Conservation (phyloP, 2,888 invertebrate genomes). For the Folsomia manolachei region DNA sequence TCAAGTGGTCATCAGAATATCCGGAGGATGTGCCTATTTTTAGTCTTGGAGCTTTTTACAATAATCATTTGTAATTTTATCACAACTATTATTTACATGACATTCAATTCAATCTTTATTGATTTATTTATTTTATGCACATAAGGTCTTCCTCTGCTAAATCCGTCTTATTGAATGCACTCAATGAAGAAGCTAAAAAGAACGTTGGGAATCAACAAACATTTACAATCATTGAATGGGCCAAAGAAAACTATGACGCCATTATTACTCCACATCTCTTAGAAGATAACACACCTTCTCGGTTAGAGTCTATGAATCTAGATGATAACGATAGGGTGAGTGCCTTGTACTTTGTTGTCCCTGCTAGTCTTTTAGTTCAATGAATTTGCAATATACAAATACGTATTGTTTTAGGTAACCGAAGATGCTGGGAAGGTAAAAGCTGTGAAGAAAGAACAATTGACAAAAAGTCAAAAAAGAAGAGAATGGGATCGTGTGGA, state of each 20-base stretch:
- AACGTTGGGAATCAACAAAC: conserved; percentile 91
- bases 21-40: conserved; percentile 77
- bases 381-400: no score
- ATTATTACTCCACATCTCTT: conserved; percentile 68
- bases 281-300: conserved; percentile 21
- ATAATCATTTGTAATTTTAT: conserved; percentile 79
- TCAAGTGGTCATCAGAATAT: conserved; percentile 81
- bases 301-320: not conserved
- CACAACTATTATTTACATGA: no score
- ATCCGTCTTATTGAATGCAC: conserved; percentile 63
- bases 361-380: not conserved
- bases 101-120: no score
- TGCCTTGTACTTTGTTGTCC: not conserved
- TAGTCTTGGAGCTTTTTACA: conserved; percentile 88
- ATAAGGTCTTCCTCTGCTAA: conserved; percentile 71
- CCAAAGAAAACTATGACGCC: conserved; percentile 75
- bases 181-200: conserved; percentile 71
- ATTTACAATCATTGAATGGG: conserved; percentile 85
- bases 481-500: conserved; percentile 82
- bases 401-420: no score
- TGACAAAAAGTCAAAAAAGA: conserved; percentile 89
- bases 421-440: conserved; percentile 17
- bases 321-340: conserved; percentile 5
- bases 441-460: conserved; percentile 60
- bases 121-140: no score